A percentile compares a stretch with the other conserved stretches of the same genome.
Evolutionary conservation across 2,113 vertebrate species (phyloP).

Genomic region (Halichoerus grypus): DNA sequence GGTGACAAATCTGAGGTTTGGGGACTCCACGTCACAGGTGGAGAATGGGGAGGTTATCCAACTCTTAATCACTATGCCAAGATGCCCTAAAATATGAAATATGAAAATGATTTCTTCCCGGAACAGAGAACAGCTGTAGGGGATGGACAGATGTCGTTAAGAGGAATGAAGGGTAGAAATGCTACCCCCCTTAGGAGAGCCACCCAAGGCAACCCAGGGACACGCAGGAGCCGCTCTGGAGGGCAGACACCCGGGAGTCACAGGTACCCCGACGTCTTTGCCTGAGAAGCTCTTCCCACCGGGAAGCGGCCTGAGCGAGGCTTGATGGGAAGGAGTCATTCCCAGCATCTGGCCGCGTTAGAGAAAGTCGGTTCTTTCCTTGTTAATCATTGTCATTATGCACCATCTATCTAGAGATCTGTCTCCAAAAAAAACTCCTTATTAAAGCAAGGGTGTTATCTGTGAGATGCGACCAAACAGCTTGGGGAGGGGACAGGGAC

Average conservation of each 20-base stretch:
- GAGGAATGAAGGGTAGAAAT: background rate
- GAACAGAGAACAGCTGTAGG: background rate
- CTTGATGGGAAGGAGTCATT: background rate
- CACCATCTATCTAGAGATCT: background rate
- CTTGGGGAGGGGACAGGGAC: background rate
- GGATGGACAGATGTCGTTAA: background rate
- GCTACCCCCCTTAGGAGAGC: background rate
- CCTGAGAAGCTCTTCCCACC: background rate
- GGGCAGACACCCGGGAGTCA: rapidly evolving
- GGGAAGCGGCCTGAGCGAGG: background rate
- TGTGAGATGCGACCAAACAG: background rate
- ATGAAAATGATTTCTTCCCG: background rate
- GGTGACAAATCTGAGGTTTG: background rate
- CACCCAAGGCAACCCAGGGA: background rate
- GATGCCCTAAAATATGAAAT: background rate
- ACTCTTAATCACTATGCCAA: background rate
- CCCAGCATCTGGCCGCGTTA: background rate
- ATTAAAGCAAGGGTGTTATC: rapidly evolving
- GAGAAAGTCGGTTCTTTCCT: background rate
- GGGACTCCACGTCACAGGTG: background rate
- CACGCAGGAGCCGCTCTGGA: rapidly evolving
- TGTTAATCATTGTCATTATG: no score
- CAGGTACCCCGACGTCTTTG: background rate
- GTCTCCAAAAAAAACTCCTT: background rate
- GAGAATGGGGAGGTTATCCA: background rate